Percentiles rank a stretch among this genome's conserved stretches.
These are phyloP conservation scores for Hydrozoanthus gracilis DNA, from an alignment of 92 coral and sea anemone species.

Conservation along the genomic window DNA sequence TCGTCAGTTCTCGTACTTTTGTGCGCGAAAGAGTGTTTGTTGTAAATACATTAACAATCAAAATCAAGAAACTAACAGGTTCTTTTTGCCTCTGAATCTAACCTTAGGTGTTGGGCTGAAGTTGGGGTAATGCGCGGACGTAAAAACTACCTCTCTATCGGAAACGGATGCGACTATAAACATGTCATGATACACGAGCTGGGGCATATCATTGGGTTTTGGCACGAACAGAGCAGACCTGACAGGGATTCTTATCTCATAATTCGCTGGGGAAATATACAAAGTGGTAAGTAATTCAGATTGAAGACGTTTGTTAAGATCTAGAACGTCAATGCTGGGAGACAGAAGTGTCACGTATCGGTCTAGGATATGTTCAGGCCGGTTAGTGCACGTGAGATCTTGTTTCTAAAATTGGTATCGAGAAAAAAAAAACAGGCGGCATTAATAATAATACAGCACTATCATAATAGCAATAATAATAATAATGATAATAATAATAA, in stretches of 20 bases:
- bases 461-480: too few species aligned
- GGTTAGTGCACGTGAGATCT: too few species aligned
- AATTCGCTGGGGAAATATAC: constrained; percentile 64
- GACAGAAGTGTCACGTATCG: too few species aligned
- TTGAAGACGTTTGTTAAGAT: too few species aligned
- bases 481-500: too few species aligned
- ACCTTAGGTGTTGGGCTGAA: constrained; percentile 78
- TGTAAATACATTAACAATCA: background rate
- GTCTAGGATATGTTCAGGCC: too few species aligned
- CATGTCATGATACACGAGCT: constrained; percentile 97
- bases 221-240: constrained; percentile 96
- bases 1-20: too few species aligned
- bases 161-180: constrained; percentile 86
- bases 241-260: constrained; percentile 86
- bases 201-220: constrained; percentile 94
- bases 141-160: constrained; percentile 79
- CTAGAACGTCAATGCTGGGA: too few species aligned
- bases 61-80: background rate
- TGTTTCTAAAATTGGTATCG: too few species aligned
- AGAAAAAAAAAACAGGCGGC: too few species aligned
- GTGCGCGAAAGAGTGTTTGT: background rate
- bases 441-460: too few species aligned
- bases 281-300: constrained; percentile 61
- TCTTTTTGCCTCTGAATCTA: background rate
- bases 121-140: constrained; percentile 84